phyloP scores from a whole-genome alignment of 2,797 vertebrate species.

The Sebastes minor region DNA sequence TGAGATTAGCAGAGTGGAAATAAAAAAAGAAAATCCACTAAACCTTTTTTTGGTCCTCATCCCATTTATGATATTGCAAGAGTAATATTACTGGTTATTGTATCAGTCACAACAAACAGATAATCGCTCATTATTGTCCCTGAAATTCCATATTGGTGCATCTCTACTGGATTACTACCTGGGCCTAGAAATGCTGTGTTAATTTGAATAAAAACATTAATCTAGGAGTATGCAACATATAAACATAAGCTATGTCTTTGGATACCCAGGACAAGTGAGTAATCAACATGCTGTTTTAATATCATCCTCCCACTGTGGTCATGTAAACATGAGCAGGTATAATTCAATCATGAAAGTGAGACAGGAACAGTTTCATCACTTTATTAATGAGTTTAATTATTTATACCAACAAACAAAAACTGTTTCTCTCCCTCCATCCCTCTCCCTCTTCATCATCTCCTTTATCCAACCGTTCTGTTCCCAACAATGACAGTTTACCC shows the following conservation, averaged over 20 bases:
- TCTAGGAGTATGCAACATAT: not conserved
- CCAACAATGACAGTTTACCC: conserved; percentile 49
- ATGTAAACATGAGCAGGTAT: not conserved
- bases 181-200: not conserved
- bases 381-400: conserved; percentile 91
- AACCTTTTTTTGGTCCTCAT: not conserved
- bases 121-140: not conserved
- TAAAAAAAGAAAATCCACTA: not conserved
- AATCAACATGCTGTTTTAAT: not conserved
- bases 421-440: conserved; percentile 80
- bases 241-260: not conserved
- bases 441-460: conserved; percentile 75
- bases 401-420: conserved; percentile 90
- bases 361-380: conserved; percentile 82
- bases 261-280: not conserved
- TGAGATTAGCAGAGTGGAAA: not conserved
- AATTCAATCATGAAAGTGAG: conserved; percentile 47
- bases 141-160: not conserved
- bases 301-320: not conserved
- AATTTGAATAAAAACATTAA: not conserved
- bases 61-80: not conserved
- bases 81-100: not conserved
- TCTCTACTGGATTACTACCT: not conserved
- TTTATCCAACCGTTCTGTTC: conserved; percentile 70
- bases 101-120: not conserved